These are phyloP conservation scores for Drosophila birchii DNA, from an alignment of 2,888 invertebrate genomes.

Conservation along the genomic window DNA sequence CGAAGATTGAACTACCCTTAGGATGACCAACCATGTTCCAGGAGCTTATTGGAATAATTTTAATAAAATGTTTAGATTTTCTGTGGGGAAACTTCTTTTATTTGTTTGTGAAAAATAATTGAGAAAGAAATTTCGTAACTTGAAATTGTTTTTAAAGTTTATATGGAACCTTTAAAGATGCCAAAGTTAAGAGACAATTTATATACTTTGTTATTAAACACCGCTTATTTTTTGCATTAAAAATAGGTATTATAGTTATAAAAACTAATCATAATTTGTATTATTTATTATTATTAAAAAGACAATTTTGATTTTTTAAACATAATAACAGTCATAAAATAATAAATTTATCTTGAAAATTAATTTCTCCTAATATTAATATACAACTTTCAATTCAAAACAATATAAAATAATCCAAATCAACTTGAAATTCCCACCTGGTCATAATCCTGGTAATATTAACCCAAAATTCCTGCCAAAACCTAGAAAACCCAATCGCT, in stretches of 20 bases:
- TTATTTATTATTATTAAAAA: no score
- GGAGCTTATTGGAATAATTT: constrained; percentile 9
- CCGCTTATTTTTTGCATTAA: no score
- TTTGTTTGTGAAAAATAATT: background rate
- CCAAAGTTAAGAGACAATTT: background rate
- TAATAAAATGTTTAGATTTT: constrained; percentile 7
- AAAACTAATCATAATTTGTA: no score
- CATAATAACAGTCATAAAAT: no score
- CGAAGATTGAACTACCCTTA: constrained; percentile 26
- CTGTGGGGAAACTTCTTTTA: background rate
- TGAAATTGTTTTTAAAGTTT: background rate
- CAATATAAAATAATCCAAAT: background rate
- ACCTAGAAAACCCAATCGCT: background rate
- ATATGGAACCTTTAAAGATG: background rate
- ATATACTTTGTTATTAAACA: background rate
- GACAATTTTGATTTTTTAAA: no score
- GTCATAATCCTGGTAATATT: background rate
- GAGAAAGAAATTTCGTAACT: background rate
- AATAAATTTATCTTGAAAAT: no score
- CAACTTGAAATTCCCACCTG: background rate
- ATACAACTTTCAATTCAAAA: background rate
- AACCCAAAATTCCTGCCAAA: background rate
- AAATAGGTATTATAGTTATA: no score
- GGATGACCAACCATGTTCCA: no score
- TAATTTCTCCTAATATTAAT: background rate